Conservation (phyloP, 2,888 invertebrate genomes). For the Drosophila mulleri region DNA sequence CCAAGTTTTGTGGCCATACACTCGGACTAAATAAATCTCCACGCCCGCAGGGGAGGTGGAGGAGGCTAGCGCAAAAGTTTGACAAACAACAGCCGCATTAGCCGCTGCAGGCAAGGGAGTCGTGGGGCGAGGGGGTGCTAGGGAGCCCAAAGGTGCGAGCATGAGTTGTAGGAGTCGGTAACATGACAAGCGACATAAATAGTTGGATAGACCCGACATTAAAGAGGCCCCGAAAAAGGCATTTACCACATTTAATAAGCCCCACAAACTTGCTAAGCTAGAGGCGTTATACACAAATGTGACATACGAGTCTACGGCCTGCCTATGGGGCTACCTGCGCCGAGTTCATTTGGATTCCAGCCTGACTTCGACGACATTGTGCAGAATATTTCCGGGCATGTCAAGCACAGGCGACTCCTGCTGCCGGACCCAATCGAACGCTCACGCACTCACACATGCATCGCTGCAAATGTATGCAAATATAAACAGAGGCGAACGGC, state of each 20-base stretch:
- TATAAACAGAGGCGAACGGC: conserved; percentile 48
- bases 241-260: conserved; percentile 66
- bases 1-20: conserved; percentile 72
- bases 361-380: conserved; percentile 47
- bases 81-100: conserved; percentile 66
- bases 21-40: conserved; percentile 75
- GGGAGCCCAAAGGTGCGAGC: conserved; percentile 24
- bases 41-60: conserved; percentile 17
- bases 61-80: conserved; percentile 59
- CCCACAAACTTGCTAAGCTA: conserved; percentile 9
- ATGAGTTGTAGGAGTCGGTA: conserved; percentile 24
- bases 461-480: conserved; percentile 44
- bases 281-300: not conserved
- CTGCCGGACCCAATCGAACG: conserved; percentile 12
- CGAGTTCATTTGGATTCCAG: conserved; percentile 2
- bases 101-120: not conserved
- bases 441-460: conserved; percentile 20
- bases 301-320: conserved; percentile 4
- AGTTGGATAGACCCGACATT: conserved; percentile 38
- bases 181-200: conserved; percentile 75
- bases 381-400: conserved; percentile 61
- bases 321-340: not conserved
- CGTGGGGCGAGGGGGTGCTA: no score
- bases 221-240: conserved; percentile 15
- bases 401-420: conserved; percentile 52